Evolutionary conservation across 2,888 invertebrate species (phyloP).

Genomic region (Cactoblastis cactorum): DNA sequence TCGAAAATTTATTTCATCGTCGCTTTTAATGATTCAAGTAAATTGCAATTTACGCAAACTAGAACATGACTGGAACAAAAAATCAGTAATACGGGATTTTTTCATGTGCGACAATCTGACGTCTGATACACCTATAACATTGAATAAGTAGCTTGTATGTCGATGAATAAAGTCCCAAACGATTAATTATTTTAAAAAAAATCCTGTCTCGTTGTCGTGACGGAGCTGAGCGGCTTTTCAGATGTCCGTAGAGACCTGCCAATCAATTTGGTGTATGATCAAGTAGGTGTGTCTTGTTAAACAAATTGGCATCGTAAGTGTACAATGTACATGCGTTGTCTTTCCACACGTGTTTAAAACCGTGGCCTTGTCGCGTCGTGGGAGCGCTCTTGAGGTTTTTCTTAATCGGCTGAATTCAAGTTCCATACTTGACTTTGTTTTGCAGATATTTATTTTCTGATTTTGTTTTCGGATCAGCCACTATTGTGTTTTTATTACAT

Average conservation of each 20-base stretch:
- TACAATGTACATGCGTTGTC: neutral
- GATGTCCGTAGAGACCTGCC: slow-evolving; percentile 38
- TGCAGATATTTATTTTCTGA: neutral
- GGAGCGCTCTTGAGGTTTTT: slow-evolving; percentile 52
- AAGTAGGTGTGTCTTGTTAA: slow-evolving; percentile 42
- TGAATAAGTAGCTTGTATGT: neutral
- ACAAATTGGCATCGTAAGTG: slow-evolving; percentile 44
- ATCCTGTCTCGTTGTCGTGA: slow-evolving; percentile 21
- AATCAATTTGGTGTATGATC: slow-evolving; percentile 53
- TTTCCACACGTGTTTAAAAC: slow-evolving; percentile 38
- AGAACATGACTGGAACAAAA: neutral
- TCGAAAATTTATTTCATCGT: no score
- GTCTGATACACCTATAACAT: neutral
- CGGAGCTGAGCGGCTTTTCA: slow-evolving; percentile 9
- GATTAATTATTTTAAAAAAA: slow-evolving; percentile 3
- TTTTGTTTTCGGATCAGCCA: neutral
- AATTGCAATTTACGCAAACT: no score
- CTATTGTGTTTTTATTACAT: neutral
- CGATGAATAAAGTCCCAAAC: slow-evolving; percentile 21
- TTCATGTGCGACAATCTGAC: neutral
- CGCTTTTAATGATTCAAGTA: no score
- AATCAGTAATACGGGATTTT: neutral
- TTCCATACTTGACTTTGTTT: slow-evolving; percentile 26
- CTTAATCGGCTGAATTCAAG: slow-evolving; percentile 41
- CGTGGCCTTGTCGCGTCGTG: slow-evolving; percentile 46